phyloP scores from a whole-genome alignment of 2,113 vertebrate genomes.

The Corythornis cristatus region DNA sequence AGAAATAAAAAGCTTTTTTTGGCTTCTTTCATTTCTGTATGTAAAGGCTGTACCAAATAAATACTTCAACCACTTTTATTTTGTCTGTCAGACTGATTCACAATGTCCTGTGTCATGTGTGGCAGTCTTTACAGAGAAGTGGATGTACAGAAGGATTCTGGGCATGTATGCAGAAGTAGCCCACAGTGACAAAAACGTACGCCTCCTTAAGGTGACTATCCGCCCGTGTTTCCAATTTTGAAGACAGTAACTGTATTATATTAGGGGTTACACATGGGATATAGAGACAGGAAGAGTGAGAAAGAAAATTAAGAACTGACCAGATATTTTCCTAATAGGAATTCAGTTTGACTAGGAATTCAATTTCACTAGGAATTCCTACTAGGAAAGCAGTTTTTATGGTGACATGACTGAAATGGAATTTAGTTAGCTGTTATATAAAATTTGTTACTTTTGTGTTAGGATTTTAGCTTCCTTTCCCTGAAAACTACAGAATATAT shows the following conservation, averaged over 20 bases:
- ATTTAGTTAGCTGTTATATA: background rate
- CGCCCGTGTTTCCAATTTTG: background rate
- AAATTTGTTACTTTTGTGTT: background rate
- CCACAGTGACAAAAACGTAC: background rate
- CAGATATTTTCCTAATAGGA: background rate
- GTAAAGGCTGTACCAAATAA: background rate
- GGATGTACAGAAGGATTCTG: background rate
- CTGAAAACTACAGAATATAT: slow-evolving; percentile 52
- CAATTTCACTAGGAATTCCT: background rate
- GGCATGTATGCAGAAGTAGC: background rate
- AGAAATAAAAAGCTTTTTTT: background rate
- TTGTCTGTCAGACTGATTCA: background rate
- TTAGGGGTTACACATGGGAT: background rate
- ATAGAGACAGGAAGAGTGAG: background rate
- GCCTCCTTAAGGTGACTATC: background rate
- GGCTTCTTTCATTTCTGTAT: rapidly evolving
- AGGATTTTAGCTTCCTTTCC: slow-evolving; percentile 30
- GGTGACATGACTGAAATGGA: background rate
- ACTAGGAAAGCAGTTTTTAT: background rate
- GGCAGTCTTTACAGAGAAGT: background rate
- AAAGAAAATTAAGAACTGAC: background rate
- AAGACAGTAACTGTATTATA: background rate
- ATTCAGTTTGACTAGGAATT: background rate
- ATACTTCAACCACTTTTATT: background rate
- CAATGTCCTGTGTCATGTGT: background rate